Percentiles rank a stretch among this genome's conserved stretches.
Evolutionary conservation across 2,113 vertebrate genomes (phyloP).

Genomic region (Lampris megalopsis): DNA sequence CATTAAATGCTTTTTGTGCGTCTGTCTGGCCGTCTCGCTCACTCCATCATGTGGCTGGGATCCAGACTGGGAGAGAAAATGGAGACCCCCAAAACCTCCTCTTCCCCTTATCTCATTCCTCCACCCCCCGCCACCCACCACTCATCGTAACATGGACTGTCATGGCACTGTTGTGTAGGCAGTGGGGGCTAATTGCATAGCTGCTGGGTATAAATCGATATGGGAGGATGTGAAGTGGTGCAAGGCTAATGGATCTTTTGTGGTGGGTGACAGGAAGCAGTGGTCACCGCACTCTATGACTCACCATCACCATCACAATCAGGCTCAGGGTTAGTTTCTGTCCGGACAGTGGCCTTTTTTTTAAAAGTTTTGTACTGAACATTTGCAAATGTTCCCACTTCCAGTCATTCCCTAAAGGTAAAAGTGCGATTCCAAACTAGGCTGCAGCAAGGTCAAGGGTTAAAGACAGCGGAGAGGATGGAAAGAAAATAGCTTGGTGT

Average conservation of each 20-base stretch:
- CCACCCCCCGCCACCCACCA: constrained; percentile 10
- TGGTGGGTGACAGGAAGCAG: constrained; percentile 71
- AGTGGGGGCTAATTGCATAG: constrained; percentile 49
- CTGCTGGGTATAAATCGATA: constrained; percentile 73
- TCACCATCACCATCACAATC: constrained; percentile 37
- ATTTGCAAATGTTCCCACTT: not conserved
- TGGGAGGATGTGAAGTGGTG: constrained; percentile 67
- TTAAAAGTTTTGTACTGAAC: constrained; percentile 21
- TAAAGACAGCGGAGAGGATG: not conserved
- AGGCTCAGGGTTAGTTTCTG: not conserved
- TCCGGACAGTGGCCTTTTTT: constrained; percentile 5
- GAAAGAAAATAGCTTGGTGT: not conserved
- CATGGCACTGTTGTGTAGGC: constrained; percentile 35
- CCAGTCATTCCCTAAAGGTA: not conserved
- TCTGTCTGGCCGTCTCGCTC: constrained; percentile 10
- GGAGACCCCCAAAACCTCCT: constrained; percentile 30
- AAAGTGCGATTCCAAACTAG: not conserved
- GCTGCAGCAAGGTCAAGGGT: not conserved
- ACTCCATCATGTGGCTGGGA: not conserved
- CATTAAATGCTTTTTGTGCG: not conserved
- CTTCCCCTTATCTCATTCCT: not conserved
- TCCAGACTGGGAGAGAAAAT: constrained; percentile 20
- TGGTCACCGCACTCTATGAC: constrained; percentile 54
- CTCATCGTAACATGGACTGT: constrained; percentile 2
- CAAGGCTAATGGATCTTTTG: constrained; percentile 72